phyloP scores from a whole-genome alignment of 1,140 invertebrate genomes.

The Neotoxoptera formosana region DNA sequence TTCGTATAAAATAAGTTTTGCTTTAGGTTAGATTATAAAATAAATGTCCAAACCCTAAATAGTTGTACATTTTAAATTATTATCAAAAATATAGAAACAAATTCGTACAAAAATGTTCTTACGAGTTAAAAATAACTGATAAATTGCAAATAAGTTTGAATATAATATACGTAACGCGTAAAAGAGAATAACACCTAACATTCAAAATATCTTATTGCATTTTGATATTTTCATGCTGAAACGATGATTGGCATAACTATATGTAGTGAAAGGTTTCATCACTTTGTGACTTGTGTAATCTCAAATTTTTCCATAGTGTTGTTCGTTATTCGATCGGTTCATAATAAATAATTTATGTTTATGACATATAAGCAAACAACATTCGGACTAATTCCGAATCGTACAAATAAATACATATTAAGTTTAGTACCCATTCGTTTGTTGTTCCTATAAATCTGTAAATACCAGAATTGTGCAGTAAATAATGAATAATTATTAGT shows the following conservation, averaged over 20 bases:
- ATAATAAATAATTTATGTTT: neutral
- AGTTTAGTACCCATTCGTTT: neutral
- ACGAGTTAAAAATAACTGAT: too few relatives aligned
- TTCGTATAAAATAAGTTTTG: too few relatives aligned
- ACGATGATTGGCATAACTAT: neutral
- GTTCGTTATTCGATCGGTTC: neutral
- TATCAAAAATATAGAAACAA: too few relatives aligned
- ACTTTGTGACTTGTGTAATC: neutral
- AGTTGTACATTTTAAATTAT: too few relatives aligned
- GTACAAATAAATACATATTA: neutral
- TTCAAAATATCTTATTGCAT: neutral
- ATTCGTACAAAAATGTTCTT: too few relatives aligned
- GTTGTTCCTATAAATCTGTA: neutral
- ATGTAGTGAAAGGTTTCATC: neutral
- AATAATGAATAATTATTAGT: neutral
- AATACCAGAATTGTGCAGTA: neutral
- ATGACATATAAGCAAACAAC: neutral
- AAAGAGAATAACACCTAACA: too few relatives aligned
- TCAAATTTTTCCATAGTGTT: neutral
- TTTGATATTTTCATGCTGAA: too few relatives aligned
- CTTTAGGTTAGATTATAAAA: too few relatives aligned
- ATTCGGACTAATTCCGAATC: neutral
- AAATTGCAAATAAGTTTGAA: too few relatives aligned
- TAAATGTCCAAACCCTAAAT: too few relatives aligned
- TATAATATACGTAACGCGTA: too few relatives aligned